Evolutionary conservation across 2,888 invertebrate genomes (phyloP), one percentile per base, ranked within the genome.

Genomic region (Cephus runcator): DNA sequence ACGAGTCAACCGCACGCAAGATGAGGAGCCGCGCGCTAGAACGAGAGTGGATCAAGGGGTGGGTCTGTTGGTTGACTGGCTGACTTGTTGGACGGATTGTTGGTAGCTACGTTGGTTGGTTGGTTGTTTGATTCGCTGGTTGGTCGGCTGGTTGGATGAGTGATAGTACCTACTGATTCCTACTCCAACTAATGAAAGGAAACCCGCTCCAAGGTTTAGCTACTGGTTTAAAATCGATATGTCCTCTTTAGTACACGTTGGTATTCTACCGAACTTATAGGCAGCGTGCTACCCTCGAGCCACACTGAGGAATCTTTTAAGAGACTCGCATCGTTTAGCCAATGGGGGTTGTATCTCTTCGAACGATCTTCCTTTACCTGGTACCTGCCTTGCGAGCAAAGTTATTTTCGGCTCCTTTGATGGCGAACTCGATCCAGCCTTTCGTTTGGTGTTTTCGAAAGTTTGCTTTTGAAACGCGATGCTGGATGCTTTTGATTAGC

Each of bases 111-210:
- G 79, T 83, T 81, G 86, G 85, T 83, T 85, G 86, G 85, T 82
- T 86, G 85, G 83, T 80, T 85, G 86, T 83, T 85, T 87, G 87
- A 87, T 84, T 85, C 85, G 79, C 83, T 80, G 85, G 85, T 85
- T 87, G 88, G 87, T 86, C 87, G 85, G 86, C 84, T 85, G 88
- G 88, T 87, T 89, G 86, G 88, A 85, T 88, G 87, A 88, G 85
- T 83, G 82, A 83, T 87, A 85, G 85, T 79, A 79, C 78, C 81
- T 75, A 71, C 80, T 79, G 82, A 83, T 81, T 82, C 82, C 88
- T 89, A 91, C 90, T 91, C 86, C 90, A 87, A 89, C 90, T 91
- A 91, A 91, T 91, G 91, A 91, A 91, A 90, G 89, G 90, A 90
- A 90, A 90, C 89, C 90, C 88, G 88, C 87, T 87, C 82, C 86